A percentile compares a stretch with the other conserved stretches of the same genome.
Conservation (phyloP, 2,888 invertebrate species). For the Apeira syringaria region DNA sequence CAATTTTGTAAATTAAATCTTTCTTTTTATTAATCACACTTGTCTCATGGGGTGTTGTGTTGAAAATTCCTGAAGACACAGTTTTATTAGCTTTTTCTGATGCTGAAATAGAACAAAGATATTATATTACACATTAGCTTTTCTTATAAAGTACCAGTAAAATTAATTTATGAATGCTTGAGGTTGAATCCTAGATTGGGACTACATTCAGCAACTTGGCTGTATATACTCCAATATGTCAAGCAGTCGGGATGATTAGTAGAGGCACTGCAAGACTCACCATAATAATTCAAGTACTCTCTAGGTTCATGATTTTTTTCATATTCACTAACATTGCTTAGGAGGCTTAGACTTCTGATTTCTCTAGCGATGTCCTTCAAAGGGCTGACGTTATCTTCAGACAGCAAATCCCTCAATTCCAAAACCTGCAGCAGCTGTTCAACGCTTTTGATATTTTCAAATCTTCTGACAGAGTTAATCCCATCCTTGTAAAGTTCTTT, state of each 20-base stretch:
- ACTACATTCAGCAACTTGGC: too few relatives aligned
- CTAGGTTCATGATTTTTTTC: conserved; percentile 44
- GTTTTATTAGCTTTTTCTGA: conserved; percentile 30
- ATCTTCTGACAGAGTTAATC: conserved; percentile 67
- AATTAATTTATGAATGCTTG: too few relatives aligned
- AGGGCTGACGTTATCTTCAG: conserved; percentile 60
- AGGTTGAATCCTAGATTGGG: too few relatives aligned
- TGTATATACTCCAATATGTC: too few relatives aligned
- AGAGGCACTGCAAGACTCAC: too few relatives aligned
- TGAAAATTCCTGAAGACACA: conserved; percentile 31
- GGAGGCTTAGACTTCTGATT: conserved; percentile 45
- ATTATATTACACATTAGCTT: too few relatives aligned
- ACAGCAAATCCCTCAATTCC: conserved; percentile 62
- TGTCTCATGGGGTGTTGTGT: conserved; percentile 37
- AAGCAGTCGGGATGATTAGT: too few relatives aligned
- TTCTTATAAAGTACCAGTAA: too few relatives aligned
- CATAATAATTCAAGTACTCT: conserved; percentile 47
- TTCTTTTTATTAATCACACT: conserved; percentile 48
- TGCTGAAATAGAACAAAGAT: conserved; percentile 32
- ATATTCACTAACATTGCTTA: conserved; percentile 51
- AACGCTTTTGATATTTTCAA: conserved; percentile 58
- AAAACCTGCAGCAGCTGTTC: conserved; percentile 58
- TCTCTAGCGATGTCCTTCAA: conserved; percentile 57
- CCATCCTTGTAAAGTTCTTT: conserved; percentile 60
- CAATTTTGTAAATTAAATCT: conserved; percentile 54